These are phyloP conservation scores for Hymenochirus boettgeri DNA, from an alignment of 2,113 vertebrate species.

Conservation along the genomic window DNA sequence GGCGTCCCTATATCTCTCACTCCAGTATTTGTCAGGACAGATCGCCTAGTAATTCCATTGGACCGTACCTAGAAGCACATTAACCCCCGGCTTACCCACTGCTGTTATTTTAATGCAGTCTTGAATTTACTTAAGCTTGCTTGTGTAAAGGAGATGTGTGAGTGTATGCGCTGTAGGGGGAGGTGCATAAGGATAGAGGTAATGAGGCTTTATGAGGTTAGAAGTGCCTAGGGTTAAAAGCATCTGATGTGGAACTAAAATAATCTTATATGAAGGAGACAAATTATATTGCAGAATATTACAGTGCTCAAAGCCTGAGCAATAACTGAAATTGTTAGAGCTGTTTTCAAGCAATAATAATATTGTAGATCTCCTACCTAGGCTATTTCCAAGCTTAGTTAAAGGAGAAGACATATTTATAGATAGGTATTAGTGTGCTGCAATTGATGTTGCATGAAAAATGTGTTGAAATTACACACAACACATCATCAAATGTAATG, in stretches of 20 bases:
- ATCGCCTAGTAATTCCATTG: constrained; percentile 60
- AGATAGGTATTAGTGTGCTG: too few species aligned
- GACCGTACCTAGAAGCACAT: constrained; percentile 54
- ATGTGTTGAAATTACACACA: too few species aligned
- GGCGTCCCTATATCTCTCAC: constrained; percentile 51
- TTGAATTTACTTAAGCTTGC: constrained; percentile 26
- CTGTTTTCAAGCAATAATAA: background rate
- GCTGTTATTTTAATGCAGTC: constrained; percentile 1
- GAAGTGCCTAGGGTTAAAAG: constrained; percentile 22
- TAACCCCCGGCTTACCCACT: constrained; percentile 50
- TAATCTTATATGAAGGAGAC: constrained; percentile 20
- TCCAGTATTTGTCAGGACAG: constrained; percentile 62
- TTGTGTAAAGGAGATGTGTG: constrained; percentile 17
- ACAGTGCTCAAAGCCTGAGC: constrained; percentile 6
- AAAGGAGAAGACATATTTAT: too few species aligned
- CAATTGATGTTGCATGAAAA: too few species aligned
- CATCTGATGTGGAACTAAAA: constrained; percentile 18
- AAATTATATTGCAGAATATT: constrained; percentile 2
- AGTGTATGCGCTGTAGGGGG: constrained; percentile 1
- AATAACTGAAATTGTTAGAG: constrained; percentile 1
- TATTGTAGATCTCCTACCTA: background rate
- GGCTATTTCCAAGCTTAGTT: too few species aligned
- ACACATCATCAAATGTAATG: too few species aligned
- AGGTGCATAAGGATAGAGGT: constrained; percentile 1
- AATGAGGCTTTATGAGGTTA: constrained; percentile 39